Conservation (phyloP, 2,888 invertebrate genomes). For the Rhorus exstirpatorius region DNA sequence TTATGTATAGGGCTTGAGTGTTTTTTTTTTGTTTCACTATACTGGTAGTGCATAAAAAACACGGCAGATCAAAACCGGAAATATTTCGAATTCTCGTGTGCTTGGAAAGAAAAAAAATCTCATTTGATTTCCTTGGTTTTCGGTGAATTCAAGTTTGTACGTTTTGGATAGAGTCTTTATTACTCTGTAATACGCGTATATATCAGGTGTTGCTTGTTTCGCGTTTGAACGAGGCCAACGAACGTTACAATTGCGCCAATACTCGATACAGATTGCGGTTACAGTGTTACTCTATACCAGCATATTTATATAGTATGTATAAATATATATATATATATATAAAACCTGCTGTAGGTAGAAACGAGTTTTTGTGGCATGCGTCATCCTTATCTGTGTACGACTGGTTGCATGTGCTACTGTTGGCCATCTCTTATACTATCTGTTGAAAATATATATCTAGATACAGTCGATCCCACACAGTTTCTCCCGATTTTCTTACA, state of each 20-base stretch:
- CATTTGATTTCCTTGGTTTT: neutral
- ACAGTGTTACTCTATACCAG: constrained; percentile 9
- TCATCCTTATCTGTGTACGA: constrained; percentile 67
- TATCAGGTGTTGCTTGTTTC: constrained; percentile 28
- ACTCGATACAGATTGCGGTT: constrained; percentile 60
- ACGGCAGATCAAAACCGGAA: neutral
- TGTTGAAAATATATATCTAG: constrained; percentile 41
- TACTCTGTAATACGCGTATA: neutral
- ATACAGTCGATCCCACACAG: constrained; percentile 41
- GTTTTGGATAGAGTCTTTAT: constrained; percentile 8
- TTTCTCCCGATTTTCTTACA: constrained; percentile 14
- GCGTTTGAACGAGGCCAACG: constrained; percentile 56
- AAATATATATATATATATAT: constrained; percentile 19
- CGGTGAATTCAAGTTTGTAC: neutral
- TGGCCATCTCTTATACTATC: constrained; percentile 46
- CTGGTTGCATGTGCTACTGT: constrained; percentile 49
- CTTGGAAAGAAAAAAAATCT: neutral
- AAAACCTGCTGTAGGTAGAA: constrained; percentile 49
- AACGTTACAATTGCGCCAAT: constrained; percentile 59
- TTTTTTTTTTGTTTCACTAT: neutral
- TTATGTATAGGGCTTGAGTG: neutral
- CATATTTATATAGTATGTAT: constrained; percentile 11
- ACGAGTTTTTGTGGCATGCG: constrained; percentile 67
- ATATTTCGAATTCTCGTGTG: constrained; percentile 3
- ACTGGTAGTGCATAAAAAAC: too few species aligned